These are phyloP conservation scores for Halictus rubicundus DNA, from an alignment of 1,140 invertebrate genomes.

Conservation along the genomic window DNA sequence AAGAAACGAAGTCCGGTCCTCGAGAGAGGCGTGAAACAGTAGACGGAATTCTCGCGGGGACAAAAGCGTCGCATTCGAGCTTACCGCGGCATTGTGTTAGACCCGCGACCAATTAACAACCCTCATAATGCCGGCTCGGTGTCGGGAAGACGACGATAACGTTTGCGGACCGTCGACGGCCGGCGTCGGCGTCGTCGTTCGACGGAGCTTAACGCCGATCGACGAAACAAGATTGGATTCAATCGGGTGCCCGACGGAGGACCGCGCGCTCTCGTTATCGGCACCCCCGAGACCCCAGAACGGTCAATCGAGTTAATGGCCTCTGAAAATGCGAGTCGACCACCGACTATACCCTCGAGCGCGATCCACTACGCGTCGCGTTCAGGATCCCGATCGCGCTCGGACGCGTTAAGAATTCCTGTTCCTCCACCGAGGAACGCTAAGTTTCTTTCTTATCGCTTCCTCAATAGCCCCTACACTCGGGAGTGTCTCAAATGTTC, in stretches of 20 bases:
- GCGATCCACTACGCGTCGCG: not conserved
- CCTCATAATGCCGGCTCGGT: conserved; percentile 7
- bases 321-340: conserved; percentile 15
- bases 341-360: not conserved
- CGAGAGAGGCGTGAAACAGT: conserved; percentile 2
- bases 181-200: not conserved
- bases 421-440: not conserved
- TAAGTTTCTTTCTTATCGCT: not conserved
- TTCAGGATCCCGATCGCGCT: not conserved
- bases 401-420: not conserved
- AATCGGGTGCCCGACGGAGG: conserved; percentile 2
- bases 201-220: not conserved
- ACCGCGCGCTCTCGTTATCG: conserved; percentile 17
- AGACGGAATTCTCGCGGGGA: conserved; percentile 27
- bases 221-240: conserved; percentile 19
- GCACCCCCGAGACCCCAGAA: not conserved
- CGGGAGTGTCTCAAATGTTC: no score
- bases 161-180: no score
- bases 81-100: conserved; percentile 13
- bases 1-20: not conserved
- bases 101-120: conserved; percentile 34
- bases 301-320: conserved; percentile 39
- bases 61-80: conserved; percentile 22
- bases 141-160: not conserved
- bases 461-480: not conserved